Conservation (phyloP, 1,140 invertebrate genomes). For the Heliconius eleuchia region DNA sequence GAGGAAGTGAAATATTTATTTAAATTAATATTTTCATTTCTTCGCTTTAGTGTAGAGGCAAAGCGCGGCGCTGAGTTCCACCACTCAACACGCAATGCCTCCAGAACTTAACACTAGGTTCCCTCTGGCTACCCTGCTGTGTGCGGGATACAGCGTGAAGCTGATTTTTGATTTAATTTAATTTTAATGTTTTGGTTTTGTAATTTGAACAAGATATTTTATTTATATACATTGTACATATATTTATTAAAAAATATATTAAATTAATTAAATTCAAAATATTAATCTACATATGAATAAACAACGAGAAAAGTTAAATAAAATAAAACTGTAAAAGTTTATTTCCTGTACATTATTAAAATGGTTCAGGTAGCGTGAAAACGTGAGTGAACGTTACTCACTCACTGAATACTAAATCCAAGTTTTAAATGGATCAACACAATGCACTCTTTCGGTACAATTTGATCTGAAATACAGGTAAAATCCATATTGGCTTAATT, state of each 20-base stretch:
- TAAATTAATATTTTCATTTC: no score
- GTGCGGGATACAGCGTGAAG: no score
- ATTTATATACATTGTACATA: no score
- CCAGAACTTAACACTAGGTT: no score
- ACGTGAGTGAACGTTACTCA: conserved; percentile 24
- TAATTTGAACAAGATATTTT: no score
- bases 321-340: conserved; percentile 6
- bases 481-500: neutral
- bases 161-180: no score
- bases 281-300: neutral
- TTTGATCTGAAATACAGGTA: neutral
- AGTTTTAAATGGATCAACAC: conserved; percentile 47
- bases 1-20: no score
- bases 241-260: neutral
- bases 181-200: no score
- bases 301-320: neutral
- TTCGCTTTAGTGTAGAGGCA: no score
- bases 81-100: no score
- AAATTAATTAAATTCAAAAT: neutral
- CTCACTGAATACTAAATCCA: conserved; percentile 40
- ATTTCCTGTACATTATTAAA: conserved; percentile 16
- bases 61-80: no score
- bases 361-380: conserved; percentile 22
- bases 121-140: no score
- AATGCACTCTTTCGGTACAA: conserved; percentile 39